Evolutionary conservation across 2,888 invertebrate genomes (phyloP), one percentile per base, ranked within the genome.

Genomic region (Anticlea derivata): DNA sequence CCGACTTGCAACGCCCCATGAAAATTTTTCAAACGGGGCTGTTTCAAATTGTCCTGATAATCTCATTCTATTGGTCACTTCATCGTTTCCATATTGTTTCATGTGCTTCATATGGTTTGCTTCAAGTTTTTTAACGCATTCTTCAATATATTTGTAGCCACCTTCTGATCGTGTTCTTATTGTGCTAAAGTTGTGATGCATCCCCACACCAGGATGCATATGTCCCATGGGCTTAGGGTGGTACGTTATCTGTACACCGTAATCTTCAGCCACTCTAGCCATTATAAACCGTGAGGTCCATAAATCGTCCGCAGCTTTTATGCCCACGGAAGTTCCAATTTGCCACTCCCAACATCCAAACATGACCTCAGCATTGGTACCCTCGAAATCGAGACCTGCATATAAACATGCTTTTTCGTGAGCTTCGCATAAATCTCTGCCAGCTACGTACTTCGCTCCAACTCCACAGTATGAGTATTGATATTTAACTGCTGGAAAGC

Each of bases 281-380:
- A 97, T 91, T 47, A 97, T 92, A 78, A 94, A 97, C 55, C 97
- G 92, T 0, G 97, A 93, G 75, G 96, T 92, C 98, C 98, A 98
- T 47, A 98, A 78, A 70, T 98, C 95, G 74, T 98, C 97, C 3
- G 95, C 93, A 57, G 93, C 94, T 39, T 92, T 92, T 55, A 98
- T 96, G 0, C 98, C 98, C 55, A 94, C 91, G 60, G 97, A 95
- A 0, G 97, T 97, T 1, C 98, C 98, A 7, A 98, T 94, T 82
- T 97, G 97, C 83, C 93, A 96, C 78, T 96, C 96, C 96, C 96
- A 96, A 91, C 96, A 97, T 20, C 95, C 95, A 12, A 95, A 96
- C 98, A 98, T 98, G 17, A 98, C 99, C 90, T 99, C 99, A 3
- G 99, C 99, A 78, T 99, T 99, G 24, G 96, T 96, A 24, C 99